Evolutionary conservation across 2,797 vertebrate genomes (phyloP).

Genomic region (Thripadectes ignobilis): DNA sequence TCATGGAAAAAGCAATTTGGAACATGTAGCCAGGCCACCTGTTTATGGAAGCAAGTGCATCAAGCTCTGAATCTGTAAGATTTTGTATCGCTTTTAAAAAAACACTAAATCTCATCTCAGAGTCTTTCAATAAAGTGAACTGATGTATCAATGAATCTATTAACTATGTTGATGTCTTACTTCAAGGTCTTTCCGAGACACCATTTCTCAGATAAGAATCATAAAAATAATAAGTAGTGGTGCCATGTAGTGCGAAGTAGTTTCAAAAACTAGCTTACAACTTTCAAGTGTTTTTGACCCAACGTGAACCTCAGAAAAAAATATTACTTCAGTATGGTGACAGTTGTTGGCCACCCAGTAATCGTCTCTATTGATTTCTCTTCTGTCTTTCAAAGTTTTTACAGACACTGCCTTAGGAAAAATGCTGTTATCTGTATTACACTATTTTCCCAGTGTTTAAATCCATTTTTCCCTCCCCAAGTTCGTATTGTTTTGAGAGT

Average conservation of each 20-base stretch:
- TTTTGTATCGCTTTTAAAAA: background rate
- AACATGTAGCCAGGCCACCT: background rate
- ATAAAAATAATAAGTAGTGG: background rate
- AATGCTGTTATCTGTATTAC: background rate
- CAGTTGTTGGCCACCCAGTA: background rate
- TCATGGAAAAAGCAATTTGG: background rate
- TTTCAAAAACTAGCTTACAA: background rate
- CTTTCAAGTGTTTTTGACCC: background rate
- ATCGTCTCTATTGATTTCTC: background rate
- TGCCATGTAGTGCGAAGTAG: background rate
- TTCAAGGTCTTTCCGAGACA: background rate
- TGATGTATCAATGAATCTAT: background rate
- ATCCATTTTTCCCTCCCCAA: accelerated
- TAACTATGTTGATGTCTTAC: background rate
- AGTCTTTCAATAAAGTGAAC: background rate
- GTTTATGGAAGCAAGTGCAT: background rate
- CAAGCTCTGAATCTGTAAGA: background rate
- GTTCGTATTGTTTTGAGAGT: background rate
- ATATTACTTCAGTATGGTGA: background rate
- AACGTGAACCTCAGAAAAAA: background rate
- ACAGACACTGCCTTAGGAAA: background rate
- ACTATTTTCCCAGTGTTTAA: background rate
- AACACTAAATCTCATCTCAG: background rate
- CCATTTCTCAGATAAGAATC: background rate
- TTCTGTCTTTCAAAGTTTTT: background rate